Conservation (phyloP, 53 echinoderm and acorn worm genomes). For the Arbacia lixula region DNA sequence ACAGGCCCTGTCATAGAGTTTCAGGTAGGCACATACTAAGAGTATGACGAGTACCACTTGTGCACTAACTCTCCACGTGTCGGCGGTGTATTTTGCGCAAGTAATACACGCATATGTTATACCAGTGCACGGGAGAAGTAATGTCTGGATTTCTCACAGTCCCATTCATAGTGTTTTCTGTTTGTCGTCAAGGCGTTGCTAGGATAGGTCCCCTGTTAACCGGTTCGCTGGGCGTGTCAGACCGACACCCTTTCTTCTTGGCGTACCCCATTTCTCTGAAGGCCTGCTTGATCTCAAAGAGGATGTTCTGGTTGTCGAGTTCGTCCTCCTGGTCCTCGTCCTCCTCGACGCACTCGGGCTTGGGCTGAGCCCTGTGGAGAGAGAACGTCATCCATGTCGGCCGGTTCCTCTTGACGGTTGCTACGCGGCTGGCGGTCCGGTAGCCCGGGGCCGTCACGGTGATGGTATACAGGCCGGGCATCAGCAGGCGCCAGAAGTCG, state of each 20-base stretch:
- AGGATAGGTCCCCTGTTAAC: slow-evolving; percentile 18
- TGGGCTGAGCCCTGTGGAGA: slow-evolving; percentile 48
- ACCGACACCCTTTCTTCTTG: slow-evolving; percentile 15
- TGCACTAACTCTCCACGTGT: too few relatives aligned
- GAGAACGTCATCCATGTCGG: slow-evolving; percentile 72
- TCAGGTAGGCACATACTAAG: too few relatives aligned
- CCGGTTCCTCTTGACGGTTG: slow-evolving; percentile 67
- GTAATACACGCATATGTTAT: too few relatives aligned
- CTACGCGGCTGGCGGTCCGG: slow-evolving; percentile 67
- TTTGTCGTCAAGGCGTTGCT: slow-evolving; percentile 33
- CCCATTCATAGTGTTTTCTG: background rate
- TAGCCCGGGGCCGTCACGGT: slow-evolving; percentile 76
- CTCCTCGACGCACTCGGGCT: slow-evolving; percentile 49
- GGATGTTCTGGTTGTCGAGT: slow-evolving; percentile 38
- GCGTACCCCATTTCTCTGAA: slow-evolving; percentile 37
- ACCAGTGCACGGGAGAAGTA: too few relatives aligned
- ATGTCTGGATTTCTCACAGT: too few relatives aligned
- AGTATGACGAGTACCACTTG: too few relatives aligned
- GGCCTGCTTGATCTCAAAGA: slow-evolving; percentile 42
- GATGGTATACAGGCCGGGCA: slow-evolving; percentile 84
- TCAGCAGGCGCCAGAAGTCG: slow-evolving; percentile 83
- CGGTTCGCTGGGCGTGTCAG: slow-evolving; percentile 3
- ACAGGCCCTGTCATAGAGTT: too few relatives aligned
- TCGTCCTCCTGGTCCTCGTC: slow-evolving; percentile 5
- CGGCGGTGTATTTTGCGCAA: too few relatives aligned